Evolutionary conservation across 2,113 vertebrate species (phyloP), one percentile per base, ranked within the genome.

Genomic region (Muntiacus reevesi): DNA sequence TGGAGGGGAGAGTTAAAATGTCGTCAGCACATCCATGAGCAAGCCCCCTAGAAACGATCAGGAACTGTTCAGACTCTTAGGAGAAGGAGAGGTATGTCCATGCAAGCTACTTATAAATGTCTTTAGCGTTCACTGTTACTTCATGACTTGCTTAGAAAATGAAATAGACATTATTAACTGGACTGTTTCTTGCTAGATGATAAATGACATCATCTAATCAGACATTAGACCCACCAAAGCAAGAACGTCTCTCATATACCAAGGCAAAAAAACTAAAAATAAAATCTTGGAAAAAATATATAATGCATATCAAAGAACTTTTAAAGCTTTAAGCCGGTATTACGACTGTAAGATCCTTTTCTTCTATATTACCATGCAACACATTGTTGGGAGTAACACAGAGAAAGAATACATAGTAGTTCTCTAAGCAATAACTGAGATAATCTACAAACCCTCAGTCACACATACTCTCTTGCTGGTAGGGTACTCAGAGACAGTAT

Each of bases 91-190:
- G n/a, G 11, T 64, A 55, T 33, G 36, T 62, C 45, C 36, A 79
- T 47, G 50, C 27, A 67, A 89, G 47, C 5, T 33, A 74, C 67
- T 96, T 95, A 54, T 8, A 88, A 95, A 81, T 45, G 30, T 60
- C 71, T 43, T 84, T 83, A 91, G 28, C 1, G 10, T 84, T 95
- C 40, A 81, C 62, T 86, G 93, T 94, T 89, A 92, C 55, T 89
- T 45, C 33, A 60, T 55, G 55, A 62, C 55, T 67, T 95, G 27
- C 74, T 92, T 55, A 94, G 81, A 90, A 93, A 97, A 96, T 52
- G 27, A 89, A 67, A 64, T 23, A 43, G 30, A 50, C 82, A n/a
- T 55, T 96, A 67, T 89, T 93, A 93, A 89, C 55, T 59, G 10
- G 17, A 67, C 71, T 55, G 23, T 50, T 90, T 74, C 83, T 93